Evolutionary conservation across 2,113 vertebrate species (phyloP).

Genomic region (Eulemur rufifrons): DNA sequence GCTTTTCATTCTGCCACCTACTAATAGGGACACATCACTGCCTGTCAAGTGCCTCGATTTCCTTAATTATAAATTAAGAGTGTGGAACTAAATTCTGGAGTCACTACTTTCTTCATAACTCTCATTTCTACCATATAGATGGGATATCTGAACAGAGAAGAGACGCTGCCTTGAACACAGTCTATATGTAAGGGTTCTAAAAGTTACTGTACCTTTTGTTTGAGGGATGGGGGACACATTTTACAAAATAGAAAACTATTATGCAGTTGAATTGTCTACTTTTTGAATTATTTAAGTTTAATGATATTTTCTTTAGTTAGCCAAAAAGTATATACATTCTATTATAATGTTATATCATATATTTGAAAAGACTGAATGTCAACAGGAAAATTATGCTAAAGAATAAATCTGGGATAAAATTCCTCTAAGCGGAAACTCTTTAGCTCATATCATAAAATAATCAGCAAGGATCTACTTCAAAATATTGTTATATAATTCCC

Average conservation of each 20-base stretch:
- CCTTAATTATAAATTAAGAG: neutral
- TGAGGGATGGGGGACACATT: neutral
- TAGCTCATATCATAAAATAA: conserved; percentile 13
- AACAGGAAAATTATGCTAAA: conserved; percentile 24
- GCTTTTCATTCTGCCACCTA: neutral
- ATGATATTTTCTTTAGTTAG: neutral
- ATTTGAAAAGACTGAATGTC: neutral
- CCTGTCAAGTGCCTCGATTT: neutral
- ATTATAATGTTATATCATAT: neutral
- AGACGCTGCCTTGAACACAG: neutral
- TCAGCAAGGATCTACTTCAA: neutral
- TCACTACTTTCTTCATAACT: neutral
- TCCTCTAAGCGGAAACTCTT: neutral
- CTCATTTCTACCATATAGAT: neutral
- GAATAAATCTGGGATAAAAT: neutral
- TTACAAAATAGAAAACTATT: neutral
- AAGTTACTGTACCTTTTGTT: neutral
- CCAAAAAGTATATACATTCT: neutral
- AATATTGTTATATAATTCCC: neutral
- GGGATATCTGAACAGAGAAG: neutral
- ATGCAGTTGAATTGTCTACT: neutral
- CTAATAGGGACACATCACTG: neutral
- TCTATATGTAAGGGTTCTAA: neutral
- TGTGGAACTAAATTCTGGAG: neutral
- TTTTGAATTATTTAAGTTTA: neutral